A percentile compares a stretch with the other conserved stretches of the same genome.
Conservation (phyloP, 2,113 vertebrate species). For the Saiga tatarica region DNA sequence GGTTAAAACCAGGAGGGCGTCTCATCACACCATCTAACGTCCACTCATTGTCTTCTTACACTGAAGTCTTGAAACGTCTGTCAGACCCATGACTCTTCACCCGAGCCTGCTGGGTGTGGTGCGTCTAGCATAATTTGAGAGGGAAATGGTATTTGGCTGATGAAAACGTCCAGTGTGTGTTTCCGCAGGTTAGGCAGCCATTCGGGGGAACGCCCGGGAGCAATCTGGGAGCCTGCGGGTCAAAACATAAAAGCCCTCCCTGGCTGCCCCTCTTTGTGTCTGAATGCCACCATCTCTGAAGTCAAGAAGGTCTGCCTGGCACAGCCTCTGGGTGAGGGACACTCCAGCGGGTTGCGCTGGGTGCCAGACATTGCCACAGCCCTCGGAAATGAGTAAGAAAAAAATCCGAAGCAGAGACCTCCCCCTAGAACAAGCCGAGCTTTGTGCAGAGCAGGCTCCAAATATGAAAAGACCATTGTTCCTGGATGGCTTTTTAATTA, state of each 20-base stretch:
- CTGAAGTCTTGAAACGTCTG: background rate
- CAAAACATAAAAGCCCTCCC: background rate
- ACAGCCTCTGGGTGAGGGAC: conserved; percentile 37
- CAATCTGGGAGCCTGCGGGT: background rate
- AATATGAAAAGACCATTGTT: conserved; percentile 68
- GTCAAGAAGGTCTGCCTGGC: conserved; percentile 25
- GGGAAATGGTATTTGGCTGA: conserved; percentile 30
- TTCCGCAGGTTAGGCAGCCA: conserved; percentile 22
- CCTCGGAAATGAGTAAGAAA: conserved; percentile 73
- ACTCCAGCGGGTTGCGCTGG: conserved; percentile 44
- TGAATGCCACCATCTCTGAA: conserved; percentile 1
- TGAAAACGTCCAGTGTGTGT: conserved; percentile 32
- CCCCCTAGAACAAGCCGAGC: conserved; percentile 72
- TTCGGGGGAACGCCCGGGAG: conserved; percentile 43
- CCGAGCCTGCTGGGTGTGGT: conserved; percentile 29
- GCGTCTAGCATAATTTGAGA: conserved; percentile 24
- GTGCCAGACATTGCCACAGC: conserved; percentile 73
- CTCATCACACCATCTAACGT: rapidly evolving
- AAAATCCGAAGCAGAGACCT: conserved; percentile 57
- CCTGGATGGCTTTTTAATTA: conserved; percentile 74
- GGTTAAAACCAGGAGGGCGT: background rate
- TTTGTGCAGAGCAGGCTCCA: conserved; percentile 69
- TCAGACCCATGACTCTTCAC: background rate
- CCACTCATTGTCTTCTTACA: background rate
- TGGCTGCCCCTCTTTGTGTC: background rate